These are phyloP conservation scores for Archaeoteleia sp. DNA, from an alignment of 2,888 invertebrate species.

Conservation along the genomic window DNA sequence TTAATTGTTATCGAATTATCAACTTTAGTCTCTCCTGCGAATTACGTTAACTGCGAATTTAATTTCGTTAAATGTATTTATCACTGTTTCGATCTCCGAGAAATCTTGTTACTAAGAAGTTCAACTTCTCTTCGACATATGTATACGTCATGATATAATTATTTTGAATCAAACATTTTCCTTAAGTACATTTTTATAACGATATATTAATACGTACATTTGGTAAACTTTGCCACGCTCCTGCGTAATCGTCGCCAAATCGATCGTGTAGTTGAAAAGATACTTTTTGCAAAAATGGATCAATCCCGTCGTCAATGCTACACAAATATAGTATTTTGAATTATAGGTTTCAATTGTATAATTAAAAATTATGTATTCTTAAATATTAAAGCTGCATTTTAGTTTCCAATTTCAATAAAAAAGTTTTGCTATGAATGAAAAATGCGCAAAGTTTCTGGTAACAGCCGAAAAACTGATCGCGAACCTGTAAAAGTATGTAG, in stretches of 20 bases:
- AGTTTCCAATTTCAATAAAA: not conserved
- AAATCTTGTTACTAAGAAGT: constrained; percentile 41
- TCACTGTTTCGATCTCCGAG: constrained; percentile 31
- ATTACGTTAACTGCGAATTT: constrained; percentile 37
- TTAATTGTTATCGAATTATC: constrained; percentile 50
- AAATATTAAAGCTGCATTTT: not conserved
- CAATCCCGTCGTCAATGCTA: constrained; percentile 58
- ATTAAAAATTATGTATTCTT: not conserved
- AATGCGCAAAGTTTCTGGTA: too few species aligned
- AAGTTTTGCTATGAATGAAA: too few species aligned
- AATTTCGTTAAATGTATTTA: constrained; percentile 35
- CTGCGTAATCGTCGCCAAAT: constrained; percentile 66
- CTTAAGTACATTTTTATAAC: too few species aligned
- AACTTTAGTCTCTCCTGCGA: constrained; percentile 27
- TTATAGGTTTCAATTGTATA: not conserved
- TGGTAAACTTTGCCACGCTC: constrained; percentile 66
- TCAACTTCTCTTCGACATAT: not conserved
- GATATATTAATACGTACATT: constrained; percentile 65
- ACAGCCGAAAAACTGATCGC: constrained; percentile 10
- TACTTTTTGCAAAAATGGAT: constrained; percentile 64
- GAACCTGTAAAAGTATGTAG: constrained; percentile 74
- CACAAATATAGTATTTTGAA: not conserved
- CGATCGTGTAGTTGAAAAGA: constrained; percentile 66
- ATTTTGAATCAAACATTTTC: too few species aligned
- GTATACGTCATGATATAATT: too few species aligned